Evolutionary conservation across 2,888 invertebrate species (phyloP), one percentile per base, ranked within the genome.

Genomic region (Desoria tigrina): DNA sequence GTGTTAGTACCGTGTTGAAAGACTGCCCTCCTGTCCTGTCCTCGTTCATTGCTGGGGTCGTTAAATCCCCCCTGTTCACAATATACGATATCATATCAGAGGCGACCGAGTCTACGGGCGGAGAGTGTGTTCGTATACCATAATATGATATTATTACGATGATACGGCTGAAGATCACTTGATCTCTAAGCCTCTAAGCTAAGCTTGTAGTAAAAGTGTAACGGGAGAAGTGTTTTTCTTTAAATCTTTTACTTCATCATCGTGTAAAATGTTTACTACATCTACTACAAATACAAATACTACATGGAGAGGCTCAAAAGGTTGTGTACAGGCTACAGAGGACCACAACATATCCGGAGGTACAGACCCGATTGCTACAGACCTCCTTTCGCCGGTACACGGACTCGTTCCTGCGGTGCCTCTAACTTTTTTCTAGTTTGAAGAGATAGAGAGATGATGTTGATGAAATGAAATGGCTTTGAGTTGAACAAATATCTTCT

Each of bases 1-100:
- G 63, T 63, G 54, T 50, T 57, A 3, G 7, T 54, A 6, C 28
- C 54, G 2, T 54, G 54, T 54, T 54, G 32, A 54, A 54, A 45
- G 45, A 45, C 45, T 45, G 45, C 45, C 45, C 45, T 45, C 45
- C 45, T 45, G 45, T 45, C 45, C 45, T 45, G 45, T 45, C 45
- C 45, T 45, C 45, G 6, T 45, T 45, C 45, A 45, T 45, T 45
- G 21, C 45, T 16, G 6, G 16, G 16, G 16, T 45, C 45, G 16
- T 21, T 45, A 18, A 45, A 45, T 16, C 16, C 16, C 45, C 45
- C 45, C 45, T 45, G 32, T 32, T 32, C 32, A 32, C n/a, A n/a
- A n/a, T 32, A 32, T 32, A 32, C 6, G 11, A 32, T 11, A 32
- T 32, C 6, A 32, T 4, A 7, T 4, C 32, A 7, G 32, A 32